A percentile compares a stretch with the other conserved stretches of the same genome.
Conservation (phyloP, 2,888 invertebrate species). For the Xestobium rufovillosum region DNA sequence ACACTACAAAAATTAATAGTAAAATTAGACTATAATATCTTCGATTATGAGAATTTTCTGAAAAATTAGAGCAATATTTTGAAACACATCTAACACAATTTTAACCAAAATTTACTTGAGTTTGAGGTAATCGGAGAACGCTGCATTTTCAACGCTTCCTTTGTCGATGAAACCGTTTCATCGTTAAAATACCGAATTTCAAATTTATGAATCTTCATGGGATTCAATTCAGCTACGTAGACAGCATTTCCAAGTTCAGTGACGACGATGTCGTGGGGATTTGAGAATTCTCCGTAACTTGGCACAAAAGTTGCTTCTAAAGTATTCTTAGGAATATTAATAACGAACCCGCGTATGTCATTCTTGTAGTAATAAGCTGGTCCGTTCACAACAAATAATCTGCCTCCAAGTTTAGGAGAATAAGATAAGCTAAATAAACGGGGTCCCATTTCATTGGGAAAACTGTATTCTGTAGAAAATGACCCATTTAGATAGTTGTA, state of each 20-base stretch:
- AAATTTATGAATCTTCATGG: not conserved
- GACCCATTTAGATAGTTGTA: not conserved
- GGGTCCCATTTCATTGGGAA: not conserved
- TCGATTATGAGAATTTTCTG: too few species aligned
- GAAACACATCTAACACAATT: too few species aligned
- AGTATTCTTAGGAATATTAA: not conserved
- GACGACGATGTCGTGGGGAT: not conserved
- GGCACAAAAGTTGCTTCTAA: not conserved
- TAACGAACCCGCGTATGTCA: not conserved
- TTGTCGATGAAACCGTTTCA: not conserved
- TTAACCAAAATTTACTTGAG: too few species aligned
- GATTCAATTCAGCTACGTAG: slow-evolving; percentile 1
- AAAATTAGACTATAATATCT: too few species aligned
- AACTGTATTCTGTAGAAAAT: not conserved
- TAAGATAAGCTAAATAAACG: not conserved
- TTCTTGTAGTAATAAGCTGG: not conserved
- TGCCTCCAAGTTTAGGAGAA: not conserved
- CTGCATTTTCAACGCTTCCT: too few species aligned
- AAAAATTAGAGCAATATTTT: too few species aligned
- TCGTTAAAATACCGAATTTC: not conserved
- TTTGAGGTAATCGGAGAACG: too few species aligned
- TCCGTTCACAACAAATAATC: slow-evolving; percentile 2
- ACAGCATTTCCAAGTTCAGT: not conserved
- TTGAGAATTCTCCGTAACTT: not conserved
- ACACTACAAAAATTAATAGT: too few species aligned